A percentile compares a stretch with the other conserved stretches of the same genome.
phyloP scores from a whole-genome alignment of 2,888 invertebrate species.

The Drosophila acutilabella region DNA sequence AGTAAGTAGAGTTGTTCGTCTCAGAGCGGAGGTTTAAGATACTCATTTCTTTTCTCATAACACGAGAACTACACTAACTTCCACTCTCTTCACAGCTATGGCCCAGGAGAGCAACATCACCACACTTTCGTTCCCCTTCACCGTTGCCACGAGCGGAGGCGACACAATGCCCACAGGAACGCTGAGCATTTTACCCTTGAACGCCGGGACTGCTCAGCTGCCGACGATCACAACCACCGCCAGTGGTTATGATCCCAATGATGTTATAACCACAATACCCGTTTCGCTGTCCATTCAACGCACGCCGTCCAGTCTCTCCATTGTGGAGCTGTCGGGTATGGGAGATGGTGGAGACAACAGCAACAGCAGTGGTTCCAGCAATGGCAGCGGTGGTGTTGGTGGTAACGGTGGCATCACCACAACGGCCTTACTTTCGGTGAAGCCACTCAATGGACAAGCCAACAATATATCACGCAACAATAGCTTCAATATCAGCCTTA shows the following conservation, averaged over 20 bases:
- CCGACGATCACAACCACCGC: conserved; percentile 79
- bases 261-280: conserved; percentile 82
- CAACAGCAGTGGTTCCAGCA: conserved; percentile 15
- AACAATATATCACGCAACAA: conserved; percentile 81
- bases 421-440: conserved; percentile 78
- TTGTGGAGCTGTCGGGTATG: conserved; percentile 68
- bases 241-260: conserved; percentile 73
- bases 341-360: conserved; percentile 37
- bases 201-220: conserved; percentile 63
- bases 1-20: conserved; percentile 51
- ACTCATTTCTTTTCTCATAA: no score
- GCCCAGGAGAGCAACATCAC: conserved; percentile 80
- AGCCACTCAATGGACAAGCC: conserved; percentile 68
- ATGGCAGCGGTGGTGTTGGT: conserved; percentile 42
- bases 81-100: conserved; percentile 46
- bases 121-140: conserved; percentile 84
- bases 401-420: conserved; percentile 58
- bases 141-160: conserved; percentile 79
- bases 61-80: not conserved
- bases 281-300: conserved; percentile 81
- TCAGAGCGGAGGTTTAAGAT: no score
- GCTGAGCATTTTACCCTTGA: conserved; percentile 81
- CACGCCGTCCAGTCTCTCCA: conserved; percentile 76
- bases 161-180: conserved; percentile 81
- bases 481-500: conserved; percentile 80